Evolutionary conservation across 2,888 invertebrate species (phyloP), one percentile per base, ranked within the genome.

Genomic region (Calameuta idolon): DNA sequence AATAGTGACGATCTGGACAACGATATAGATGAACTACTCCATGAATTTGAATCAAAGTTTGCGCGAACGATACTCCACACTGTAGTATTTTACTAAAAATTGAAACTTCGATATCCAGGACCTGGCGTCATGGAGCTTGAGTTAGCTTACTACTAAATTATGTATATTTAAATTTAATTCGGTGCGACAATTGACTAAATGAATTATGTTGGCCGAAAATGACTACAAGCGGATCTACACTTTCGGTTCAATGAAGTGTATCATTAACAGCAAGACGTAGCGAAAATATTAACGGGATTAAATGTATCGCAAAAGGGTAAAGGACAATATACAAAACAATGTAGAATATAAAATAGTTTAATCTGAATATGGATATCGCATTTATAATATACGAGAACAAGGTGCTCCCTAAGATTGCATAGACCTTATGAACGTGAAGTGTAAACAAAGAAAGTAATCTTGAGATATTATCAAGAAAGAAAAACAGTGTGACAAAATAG

Each of bases 21-120:
- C 93, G 99, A 99, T 90, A 98, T 99, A 88, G 99, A 99, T 92
- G 98, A 99, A 93, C 93, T 99, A 77, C 93, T 99, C 77, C 97
- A 98, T 90, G 97, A 98, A 84, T 98, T 98, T 93, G 99, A 99
- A 93, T 94, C 95, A 76, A 96, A 97, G 92, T 96, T 95, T 89
- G 94, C 95, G 86, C 94, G 98, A 90, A 94, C 97, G 81, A 95
- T 99, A 88, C 93, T 99, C 83, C 99, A 99, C 92, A 97, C 98
- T 86, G 96, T 99, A 82, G 95, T 97, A 90, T 99, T 99, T 93
- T 98, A 98, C 93, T 98, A 93, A 96, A 87, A 40, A 40, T 15
- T 40, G 68, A 37, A 76, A 69, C n/a, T 77, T n/a, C 37, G 9
- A n/a, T 75, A 69, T 69, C 74, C 35, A 75, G 75, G 75, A 34